These are phyloP conservation scores for Smittia aterrima DNA, from an alignment of 2,888 invertebrate genomes.

Conservation along the genomic window DNA sequence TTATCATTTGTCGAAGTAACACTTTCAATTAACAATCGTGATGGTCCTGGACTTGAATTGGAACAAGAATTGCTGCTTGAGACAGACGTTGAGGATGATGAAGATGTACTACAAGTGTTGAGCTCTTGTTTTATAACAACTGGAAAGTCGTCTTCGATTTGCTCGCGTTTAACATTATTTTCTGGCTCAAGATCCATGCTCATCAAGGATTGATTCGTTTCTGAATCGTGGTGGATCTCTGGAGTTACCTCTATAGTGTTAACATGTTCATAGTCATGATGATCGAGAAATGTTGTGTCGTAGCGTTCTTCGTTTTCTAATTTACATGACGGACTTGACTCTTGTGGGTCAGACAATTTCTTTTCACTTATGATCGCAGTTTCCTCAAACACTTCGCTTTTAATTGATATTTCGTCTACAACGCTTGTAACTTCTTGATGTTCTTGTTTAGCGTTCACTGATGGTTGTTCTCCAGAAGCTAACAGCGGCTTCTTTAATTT, in stretches of 20 bases:
- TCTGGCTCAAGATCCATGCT: constrained; percentile 38
- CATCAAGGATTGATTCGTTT: constrained; percentile 31
- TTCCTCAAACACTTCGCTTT: neutral
- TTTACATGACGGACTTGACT: neutral
- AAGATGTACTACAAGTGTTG: constrained; percentile 20
- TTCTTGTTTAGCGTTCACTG: neutral
- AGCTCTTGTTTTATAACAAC: constrained; percentile 28
- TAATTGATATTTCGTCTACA: neutral
- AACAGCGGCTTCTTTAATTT: constrained; percentile 49
- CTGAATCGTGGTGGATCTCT: constrained; percentile 33
- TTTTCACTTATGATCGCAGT: neutral
- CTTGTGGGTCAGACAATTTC: neutral
- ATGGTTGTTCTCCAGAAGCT: neutral
- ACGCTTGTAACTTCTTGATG: neutral
- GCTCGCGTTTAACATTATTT: constrained; percentile 15
- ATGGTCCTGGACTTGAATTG: constrained; percentile 27
- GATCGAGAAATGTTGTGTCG: constrained; percentile 25
- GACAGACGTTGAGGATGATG: neutral
- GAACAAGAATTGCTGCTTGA: constrained; percentile 10
- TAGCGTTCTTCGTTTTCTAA: constrained; percentile 7
- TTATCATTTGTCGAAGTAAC: constrained; percentile 19
- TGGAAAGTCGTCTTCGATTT: constrained; percentile 13
- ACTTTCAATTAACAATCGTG: constrained; percentile 1
- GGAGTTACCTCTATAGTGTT: constrained; percentile 4
- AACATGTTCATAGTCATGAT: constrained; percentile 21